phyloP scores from a whole-genome alignment of 2,113 vertebrate genomes.

The Felis catus region DNA sequence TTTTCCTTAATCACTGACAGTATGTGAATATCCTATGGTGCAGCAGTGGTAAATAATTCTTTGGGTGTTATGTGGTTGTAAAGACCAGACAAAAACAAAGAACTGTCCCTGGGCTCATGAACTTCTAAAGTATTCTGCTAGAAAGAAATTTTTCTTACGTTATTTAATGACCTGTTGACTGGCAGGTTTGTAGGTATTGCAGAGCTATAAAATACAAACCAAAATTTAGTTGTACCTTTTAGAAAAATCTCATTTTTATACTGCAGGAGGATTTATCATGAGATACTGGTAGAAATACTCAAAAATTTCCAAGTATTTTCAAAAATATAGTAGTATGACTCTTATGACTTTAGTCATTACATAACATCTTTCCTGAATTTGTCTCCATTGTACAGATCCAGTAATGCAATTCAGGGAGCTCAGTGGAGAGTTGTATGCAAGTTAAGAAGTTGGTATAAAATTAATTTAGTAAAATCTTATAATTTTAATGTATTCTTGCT shows the following conservation, averaged over 20 bases:
- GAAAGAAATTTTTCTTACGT: background rate
- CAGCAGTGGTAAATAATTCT: background rate
- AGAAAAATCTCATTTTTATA: background rate
- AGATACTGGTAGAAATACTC: background rate
- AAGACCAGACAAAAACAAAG: background rate
- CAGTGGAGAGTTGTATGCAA: background rate
- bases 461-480: constrained; percentile 7
- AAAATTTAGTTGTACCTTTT: constrained; percentile 3
- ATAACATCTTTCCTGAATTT: background rate
- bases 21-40: background rate
- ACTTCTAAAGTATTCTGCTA: background rate
- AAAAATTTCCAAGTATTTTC: constrained; percentile 30
- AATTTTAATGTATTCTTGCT: background rate
- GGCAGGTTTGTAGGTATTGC: background rate
- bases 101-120: background rate
- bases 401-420: background rate
- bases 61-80: background rate
- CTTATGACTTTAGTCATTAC: background rate
- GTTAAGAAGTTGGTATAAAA: background rate
- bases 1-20: background rate
- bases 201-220: background rate
- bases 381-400: background rate
- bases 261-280: background rate
- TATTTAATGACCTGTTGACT: background rate
- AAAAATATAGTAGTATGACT: background rate